These are phyloP conservation scores for Sclerodermus sp. DNA, from an alignment of 2,888 invertebrate genomes.

Conservation along the genomic window DNA sequence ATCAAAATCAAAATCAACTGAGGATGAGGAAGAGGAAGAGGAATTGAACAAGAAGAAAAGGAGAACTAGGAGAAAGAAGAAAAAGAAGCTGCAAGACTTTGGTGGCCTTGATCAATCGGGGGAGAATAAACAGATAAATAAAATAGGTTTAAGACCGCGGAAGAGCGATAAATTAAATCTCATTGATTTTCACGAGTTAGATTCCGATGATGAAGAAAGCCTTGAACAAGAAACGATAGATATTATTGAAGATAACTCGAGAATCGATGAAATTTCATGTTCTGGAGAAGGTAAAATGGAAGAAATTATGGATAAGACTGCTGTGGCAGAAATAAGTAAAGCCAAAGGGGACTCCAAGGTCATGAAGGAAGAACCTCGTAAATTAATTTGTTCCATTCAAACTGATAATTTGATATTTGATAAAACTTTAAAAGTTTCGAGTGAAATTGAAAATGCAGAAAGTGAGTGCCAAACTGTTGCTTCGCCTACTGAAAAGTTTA, in stretches of 20 bases:
- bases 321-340: background rate
- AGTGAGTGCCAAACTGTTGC: no score
- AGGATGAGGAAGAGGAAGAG: no score
- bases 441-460: background rate
- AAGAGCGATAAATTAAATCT: conserved; percentile 10
- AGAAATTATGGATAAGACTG: background rate
- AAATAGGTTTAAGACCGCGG: conserved; percentile 13
- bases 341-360: background rate
- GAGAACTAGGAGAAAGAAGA: background rate
- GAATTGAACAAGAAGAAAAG: no score
- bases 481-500: no score
- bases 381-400: background rate
- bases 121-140: no score
- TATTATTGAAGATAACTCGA: background rate
- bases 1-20: no score
- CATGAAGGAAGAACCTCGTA: background rate
- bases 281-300: background rate
- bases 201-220: background rate
- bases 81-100: background rate
- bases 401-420: background rate
- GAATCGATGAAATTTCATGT: background rate
- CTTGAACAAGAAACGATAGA: no score
- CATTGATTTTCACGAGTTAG: conserved; percentile 4
- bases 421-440: background rate
- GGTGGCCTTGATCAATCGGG: background rate